Evolutionary conservation across 2,797 vertebrate species (phyloP), one percentile per base, ranked within the genome.

Genomic region (Apogon hyalosoma): DNA sequence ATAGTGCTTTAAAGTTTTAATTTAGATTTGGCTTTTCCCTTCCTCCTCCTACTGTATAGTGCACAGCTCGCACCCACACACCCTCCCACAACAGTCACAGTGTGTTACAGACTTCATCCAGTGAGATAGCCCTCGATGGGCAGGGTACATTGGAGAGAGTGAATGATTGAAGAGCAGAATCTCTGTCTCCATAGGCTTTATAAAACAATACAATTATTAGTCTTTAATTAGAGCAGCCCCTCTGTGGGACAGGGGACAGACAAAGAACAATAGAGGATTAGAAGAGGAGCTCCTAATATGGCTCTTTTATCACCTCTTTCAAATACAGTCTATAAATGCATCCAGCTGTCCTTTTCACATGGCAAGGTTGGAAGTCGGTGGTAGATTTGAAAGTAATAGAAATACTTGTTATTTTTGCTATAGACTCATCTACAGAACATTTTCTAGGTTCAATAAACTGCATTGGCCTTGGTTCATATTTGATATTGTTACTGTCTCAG

Each of bases 1-100:
- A 96, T 94, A 92, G 94, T 94, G 94, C 90, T 97, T 98, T 96
- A 97, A 97, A 97, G 95, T 98, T 98, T 97, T 97, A 97, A 98
- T 98, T 98, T 96, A 94, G 94, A 96, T 95, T 95, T 95, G 61
- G 53, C 68, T 46, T 71, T 85, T 85, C 80, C 61, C 73, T 82
- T 81, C 77, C 53, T 73, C 67, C 63, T 72, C 86, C 87, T 91
- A 89, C 90, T 93, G 93, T 93, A 93, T 92, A 91, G 89, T 83
- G 70, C 90, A 91, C 91, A 65, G 38, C 11, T 15, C 15, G 16
- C 63, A 36, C 53, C n/a, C 77, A 24, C 47, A 18, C 57, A 21
- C 54, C 19, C 18, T 6, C 28, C 16, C 11, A 55, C 45, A 58
- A 53, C 47, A 77, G 40, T 62, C 69, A 57, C 55, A 61, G 61